Evolutionary conservation across 2,113 vertebrate genomes (phyloP).

Genomic region (Austrofundulus limnaeus): DNA sequence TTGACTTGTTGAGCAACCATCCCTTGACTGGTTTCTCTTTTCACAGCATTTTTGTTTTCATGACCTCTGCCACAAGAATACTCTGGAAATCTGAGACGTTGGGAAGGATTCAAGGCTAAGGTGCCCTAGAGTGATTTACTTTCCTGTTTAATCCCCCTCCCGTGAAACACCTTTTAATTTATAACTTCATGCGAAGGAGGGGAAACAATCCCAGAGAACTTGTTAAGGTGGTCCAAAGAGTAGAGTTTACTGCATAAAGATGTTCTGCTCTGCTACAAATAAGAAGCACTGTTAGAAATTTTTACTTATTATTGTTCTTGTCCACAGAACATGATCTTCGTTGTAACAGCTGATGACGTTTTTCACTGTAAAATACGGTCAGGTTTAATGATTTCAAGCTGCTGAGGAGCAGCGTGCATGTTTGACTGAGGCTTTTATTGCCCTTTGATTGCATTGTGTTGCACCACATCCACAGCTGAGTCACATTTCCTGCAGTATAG

Average conservation of each 20-base stretch:
- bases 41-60: constrained; percentile 57
- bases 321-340: not conserved
- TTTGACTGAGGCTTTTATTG: constrained; percentile 8
- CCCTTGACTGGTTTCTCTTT: constrained; percentile 48
- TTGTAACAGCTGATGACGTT: constrained; percentile 1
- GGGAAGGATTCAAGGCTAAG: constrained; percentile 58
- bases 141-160: constrained; percentile 30
- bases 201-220: constrained; percentile 6
- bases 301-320: not conserved
- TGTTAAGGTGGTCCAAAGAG: constrained; percentile 9
- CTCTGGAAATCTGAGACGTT: constrained; percentile 63
- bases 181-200: constrained; percentile 35
- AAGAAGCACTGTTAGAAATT: constrained; percentile 3
- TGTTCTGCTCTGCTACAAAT: not conserved
- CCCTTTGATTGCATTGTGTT: constrained; percentile 21
- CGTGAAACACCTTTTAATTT: constrained; percentile 50
- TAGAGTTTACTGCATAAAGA: not conserved
- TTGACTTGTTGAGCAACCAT: constrained; percentile 44
- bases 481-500: constrained; percentile 16
- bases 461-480: constrained; percentile 5
- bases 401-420: not conserved
- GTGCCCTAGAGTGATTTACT: constrained; percentile 61
- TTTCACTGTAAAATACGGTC: constrained; percentile 15
- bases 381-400: constrained; percentile 25
- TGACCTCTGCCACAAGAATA: constrained; percentile 42